Evolutionary conservation across 2,888 invertebrate species (phyloP).

Genomic region (Meandrusa payeni): DNA sequence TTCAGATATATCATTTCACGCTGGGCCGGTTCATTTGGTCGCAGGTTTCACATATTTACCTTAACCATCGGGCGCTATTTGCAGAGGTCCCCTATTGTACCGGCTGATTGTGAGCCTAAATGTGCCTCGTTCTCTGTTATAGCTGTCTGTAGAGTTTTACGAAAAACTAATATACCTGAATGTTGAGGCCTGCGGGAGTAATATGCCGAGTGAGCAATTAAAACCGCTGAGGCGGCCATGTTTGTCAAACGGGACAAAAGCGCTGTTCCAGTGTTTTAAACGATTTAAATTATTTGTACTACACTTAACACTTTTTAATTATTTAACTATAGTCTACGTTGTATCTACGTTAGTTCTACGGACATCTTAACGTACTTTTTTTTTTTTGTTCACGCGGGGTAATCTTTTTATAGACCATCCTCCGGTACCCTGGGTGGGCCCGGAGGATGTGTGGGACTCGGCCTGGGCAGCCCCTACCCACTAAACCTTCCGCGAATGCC

Average conservation of each 20-base stretch:
- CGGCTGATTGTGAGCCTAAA: slow-evolving; percentile 29
- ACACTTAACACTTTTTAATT: too few relatives aligned
- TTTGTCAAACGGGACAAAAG: background rate
- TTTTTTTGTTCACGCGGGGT: too few relatives aligned
- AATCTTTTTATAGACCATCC: too few relatives aligned
- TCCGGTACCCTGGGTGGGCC: too few relatives aligned
- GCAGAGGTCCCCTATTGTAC: slow-evolving; percentile 33
- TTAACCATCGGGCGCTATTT: slow-evolving; percentile 30
- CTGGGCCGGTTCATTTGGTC: slow-evolving; percentile 9
- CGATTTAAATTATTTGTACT: too few relatives aligned
- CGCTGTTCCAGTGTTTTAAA: too few relatives aligned
- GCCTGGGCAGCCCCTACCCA: too few relatives aligned
- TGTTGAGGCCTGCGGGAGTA: slow-evolving; percentile 1
- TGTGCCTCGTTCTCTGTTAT: slow-evolving; percentile 10
- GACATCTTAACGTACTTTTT: too few relatives aligned
- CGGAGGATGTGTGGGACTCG: too few relatives aligned
- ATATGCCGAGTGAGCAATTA: background rate
- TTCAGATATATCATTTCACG: slow-evolving; percentile 8
- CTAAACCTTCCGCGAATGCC: too few relatives aligned
- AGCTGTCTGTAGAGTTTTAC: slow-evolving; percentile 2
- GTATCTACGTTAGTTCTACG: too few relatives aligned
- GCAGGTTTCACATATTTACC: slow-evolving; percentile 9
- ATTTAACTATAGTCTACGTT: too few relatives aligned
- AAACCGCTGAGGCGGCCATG: background rate
- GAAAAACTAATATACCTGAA: slow-evolving; percentile 22